A percentile compares a stretch with the other conserved stretches of the same genome.
Conservation (phyloP, 2,113 vertebrate genomes). For the Conger conger region DNA sequence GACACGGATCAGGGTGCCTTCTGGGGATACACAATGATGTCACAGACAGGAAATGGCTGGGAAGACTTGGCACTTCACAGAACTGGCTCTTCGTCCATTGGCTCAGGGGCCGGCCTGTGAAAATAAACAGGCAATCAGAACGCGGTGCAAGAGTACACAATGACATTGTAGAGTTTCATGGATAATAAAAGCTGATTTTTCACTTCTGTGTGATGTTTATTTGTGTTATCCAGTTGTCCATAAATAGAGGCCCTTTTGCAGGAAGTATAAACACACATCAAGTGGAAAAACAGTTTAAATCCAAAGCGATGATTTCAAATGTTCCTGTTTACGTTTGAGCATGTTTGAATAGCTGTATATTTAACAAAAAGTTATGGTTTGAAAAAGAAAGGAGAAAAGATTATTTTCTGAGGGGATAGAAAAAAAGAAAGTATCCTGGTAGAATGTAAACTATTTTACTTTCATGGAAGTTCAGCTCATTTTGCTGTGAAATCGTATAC, state of each 20-base stretch:
- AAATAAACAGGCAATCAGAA: conserved; percentile 99
- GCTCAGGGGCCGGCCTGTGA: conserved; percentile 85
- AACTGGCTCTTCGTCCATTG: conserved; percentile 84
- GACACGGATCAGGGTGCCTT: conserved; percentile 85
- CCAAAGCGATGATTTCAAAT: conserved; percentile 83
- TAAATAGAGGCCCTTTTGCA: conserved; percentile 93
- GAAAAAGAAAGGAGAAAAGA: conserved; percentile 41
- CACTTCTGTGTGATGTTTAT: conserved; percentile 88
- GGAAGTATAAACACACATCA: conserved; percentile 92
- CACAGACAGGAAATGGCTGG: conserved; percentile 87
- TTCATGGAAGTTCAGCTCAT: conserved; percentile 43
- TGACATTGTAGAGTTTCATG: conserved; percentile 87
- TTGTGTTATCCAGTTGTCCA: conserved; percentile 91
- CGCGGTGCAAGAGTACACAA: conserved; percentile 87
- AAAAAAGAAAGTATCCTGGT: conserved; percentile 33
- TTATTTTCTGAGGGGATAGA: conserved; percentile 39
- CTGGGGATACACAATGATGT: conserved; percentile 91
- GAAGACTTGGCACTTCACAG: conserved; percentile 87
- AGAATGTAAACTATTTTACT: conserved; percentile 52
- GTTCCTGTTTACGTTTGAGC: conserved; percentile 94
- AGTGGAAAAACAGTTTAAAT: conserved; percentile 84
- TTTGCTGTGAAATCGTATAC: conserved; percentile 37
- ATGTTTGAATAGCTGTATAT: conserved; percentile 73
- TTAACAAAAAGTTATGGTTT: conserved; percentile 40
- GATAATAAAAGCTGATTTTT: conserved; percentile 97